Percentiles rank a stretch among this genome's conserved stretches.
Conservation (phyloP, 2,113 vertebrate genomes). For the Eptesicus fuscus region DNA sequence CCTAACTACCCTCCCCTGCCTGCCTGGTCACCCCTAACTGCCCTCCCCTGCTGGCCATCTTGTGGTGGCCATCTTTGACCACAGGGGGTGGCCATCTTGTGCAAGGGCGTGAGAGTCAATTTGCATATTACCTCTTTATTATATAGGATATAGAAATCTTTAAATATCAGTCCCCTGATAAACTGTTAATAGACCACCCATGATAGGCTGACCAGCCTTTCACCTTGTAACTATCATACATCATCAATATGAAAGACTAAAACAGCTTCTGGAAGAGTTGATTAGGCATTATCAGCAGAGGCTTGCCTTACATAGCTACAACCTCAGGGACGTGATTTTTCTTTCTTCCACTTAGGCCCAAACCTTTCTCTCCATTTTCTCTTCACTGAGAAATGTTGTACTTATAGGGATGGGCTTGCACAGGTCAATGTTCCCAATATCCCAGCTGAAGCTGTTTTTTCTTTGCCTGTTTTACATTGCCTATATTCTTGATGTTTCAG, state of each 20-base stretch:
- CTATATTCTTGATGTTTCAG: background rate
- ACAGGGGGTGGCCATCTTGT: too few species aligned
- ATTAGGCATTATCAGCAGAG: background rate
- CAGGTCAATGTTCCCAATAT: background rate
- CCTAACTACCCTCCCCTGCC: too few species aligned
- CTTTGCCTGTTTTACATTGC: background rate
- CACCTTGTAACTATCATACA: background rate
- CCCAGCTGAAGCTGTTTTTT: background rate
- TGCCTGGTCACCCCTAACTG: too few species aligned
- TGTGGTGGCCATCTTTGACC: too few species aligned
- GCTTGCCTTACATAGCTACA: background rate
- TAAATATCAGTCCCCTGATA: background rate
- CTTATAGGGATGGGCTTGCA: background rate
- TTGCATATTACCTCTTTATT: too few species aligned
- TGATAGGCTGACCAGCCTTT: background rate
- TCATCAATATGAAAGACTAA: background rate
- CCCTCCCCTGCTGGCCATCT: too few species aligned
- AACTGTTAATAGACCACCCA: background rate
- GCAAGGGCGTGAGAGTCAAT: too few species aligned
- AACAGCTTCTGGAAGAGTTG: background rate
- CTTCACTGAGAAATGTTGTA: background rate
- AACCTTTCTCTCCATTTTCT: background rate
- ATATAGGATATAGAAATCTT: background rate
- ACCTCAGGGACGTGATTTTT: background rate
- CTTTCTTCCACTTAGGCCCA: background rate